Evolutionary conservation across 2,888 invertebrate genomes (phyloP).

Genomic region (Megamerina dolium): DNA sequence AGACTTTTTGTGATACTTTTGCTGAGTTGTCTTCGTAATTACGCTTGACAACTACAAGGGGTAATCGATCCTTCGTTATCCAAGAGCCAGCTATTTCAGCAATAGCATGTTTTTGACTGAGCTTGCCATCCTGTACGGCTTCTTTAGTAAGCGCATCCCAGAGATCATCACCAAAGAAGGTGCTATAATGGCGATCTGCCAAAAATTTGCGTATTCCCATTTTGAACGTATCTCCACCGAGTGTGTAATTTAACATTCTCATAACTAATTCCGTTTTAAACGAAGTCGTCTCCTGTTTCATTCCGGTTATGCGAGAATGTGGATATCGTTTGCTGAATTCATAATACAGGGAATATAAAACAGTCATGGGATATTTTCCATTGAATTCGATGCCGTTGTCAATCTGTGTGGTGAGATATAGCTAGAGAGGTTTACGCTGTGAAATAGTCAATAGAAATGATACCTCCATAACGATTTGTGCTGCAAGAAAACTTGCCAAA

Average conservation of each 20-base stretch:
- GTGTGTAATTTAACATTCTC: constrained; percentile 82
- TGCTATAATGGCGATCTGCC: constrained; percentile 61
- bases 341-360: constrained; percentile 70
- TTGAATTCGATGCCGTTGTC: constrained; percentile 66
- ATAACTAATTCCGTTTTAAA: constrained; percentile 75
- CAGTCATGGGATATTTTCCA: constrained; percentile 75
- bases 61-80: constrained; percentile 75
- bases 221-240: constrained; percentile 71
- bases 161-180: constrained; percentile 73
- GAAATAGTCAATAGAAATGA: too few relatives aligned
- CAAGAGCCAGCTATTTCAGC: constrained; percentile 71
- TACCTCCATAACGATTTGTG: constrained; percentile 66
- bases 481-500: constrained; percentile 67
- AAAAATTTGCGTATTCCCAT: constrained; percentile 67
- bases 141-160: constrained; percentile 69
- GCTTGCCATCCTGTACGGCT: constrained; percentile 55
- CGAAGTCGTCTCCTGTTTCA: constrained; percentile 64
- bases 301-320: constrained; percentile 69
- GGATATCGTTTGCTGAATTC: constrained; percentile 75
- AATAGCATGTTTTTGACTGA: constrained; percentile 57
- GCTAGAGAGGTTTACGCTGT: neutral
- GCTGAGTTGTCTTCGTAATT: constrained; percentile 61
- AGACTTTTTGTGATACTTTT: constrained; percentile 58
- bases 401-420: constrained; percentile 50
- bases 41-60: constrained; percentile 65